Evolutionary conservation across 2,113 vertebrate genomes (phyloP), one percentile per base, ranked within the genome.

Genomic region (Myrmophylax atrothorax): DNA sequence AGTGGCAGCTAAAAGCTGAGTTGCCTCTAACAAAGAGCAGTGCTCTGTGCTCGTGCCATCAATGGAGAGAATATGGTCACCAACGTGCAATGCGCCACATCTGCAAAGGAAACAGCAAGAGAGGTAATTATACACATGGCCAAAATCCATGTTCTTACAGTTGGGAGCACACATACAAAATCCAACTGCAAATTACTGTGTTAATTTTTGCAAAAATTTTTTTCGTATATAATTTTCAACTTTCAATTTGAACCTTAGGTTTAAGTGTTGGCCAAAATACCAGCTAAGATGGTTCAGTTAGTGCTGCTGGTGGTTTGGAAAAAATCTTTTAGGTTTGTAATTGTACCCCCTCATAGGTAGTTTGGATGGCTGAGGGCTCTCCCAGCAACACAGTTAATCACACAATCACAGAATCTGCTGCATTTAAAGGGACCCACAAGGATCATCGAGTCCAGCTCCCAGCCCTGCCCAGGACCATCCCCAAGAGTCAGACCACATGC

Each of bases 41-140:
- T 99, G 98, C 58, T 99, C 99, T 1, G 99, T 99, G 97, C 99
- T 98, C 29, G 99, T 99, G 62, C 99, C 99, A 14, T 99, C 99
- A 23, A 99, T 99, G 77, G 99, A 98, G 82, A 99, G 98, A 79
- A 99, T 98, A 91, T 99, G 98, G 97, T 99, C 99, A 0, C 99
- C 99, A 7, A 98, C 75, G 2, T 98, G 99, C 95, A 99, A 81
- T 0, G 99, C 99, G 0, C 99, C 99, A 58, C 99, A 99, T 85
- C 99, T 99, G 85, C 56, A 44, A 66, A 66, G 84, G 88, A 64
- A 96, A 84, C 74, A 86, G 87, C 37, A 64, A 53, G 68, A 84
- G 29, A 84, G 29, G 31, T 5, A 37, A 89, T 84, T 33, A 69
- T 4, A 82, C n/a, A 44, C 14, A 4, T 0, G 3, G 64, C 26